phyloP scores from a whole-genome alignment of 2,797 vertebrate genomes.

The Bradypus variegatus region DNA sequence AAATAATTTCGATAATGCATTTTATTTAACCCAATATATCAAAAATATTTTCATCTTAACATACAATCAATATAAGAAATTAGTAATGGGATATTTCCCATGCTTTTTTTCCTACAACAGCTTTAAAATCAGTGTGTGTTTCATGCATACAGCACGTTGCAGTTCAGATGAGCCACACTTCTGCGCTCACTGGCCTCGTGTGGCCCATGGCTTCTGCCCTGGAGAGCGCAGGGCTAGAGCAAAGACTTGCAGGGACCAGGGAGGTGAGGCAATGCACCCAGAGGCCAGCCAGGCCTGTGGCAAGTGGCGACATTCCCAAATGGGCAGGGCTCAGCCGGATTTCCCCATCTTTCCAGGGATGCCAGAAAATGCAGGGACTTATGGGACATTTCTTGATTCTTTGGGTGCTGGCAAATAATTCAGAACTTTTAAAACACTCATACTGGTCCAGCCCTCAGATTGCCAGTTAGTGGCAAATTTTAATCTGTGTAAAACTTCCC shows the following conservation, averaged over 20 bases:
- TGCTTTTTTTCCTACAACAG: neutral
- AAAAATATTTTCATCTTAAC: neutral
- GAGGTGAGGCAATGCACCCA: neutral
- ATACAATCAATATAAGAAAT: neutral
- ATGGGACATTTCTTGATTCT: conserved; percentile 1
- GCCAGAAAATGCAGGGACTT: neutral
- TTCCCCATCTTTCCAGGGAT: neutral
- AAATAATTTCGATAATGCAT: neutral
- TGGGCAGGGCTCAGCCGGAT: neutral
- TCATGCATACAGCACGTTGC: neutral
- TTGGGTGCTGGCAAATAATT: neutral
- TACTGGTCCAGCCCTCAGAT: neutral
- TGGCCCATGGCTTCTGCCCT: neutral
- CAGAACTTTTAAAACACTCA: neutral
- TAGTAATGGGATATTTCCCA: neutral
- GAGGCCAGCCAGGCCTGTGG: too few species aligned
- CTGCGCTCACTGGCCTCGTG: neutral
- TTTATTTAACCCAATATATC: neutral
- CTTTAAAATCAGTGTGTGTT: neutral
- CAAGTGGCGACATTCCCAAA: neutral
- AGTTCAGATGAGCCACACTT: neutral
- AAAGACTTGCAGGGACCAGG: neutral
- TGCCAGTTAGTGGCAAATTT: neutral
- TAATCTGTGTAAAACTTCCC: neutral
- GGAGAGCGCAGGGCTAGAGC: neutral